phyloP scores from a whole-genome alignment of 2,888 invertebrate species.

The Tenodera sinensis region DNA sequence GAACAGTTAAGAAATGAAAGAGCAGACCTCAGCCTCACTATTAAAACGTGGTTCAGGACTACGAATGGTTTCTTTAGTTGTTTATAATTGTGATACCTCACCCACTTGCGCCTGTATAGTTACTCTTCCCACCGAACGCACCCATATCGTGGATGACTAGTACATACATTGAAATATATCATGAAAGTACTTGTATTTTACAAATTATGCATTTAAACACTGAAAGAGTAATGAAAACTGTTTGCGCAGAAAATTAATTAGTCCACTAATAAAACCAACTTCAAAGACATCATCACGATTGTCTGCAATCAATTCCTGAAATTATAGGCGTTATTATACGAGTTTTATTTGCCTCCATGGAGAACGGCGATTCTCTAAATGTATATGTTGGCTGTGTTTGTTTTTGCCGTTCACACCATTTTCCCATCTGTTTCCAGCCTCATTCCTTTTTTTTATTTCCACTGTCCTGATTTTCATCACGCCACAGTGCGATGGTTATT shows the following conservation, averaged over 20 bases:
- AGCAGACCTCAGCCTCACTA: too few relatives aligned
- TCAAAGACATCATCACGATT: not conserved
- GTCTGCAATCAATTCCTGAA: not conserved
- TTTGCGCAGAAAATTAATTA: not conserved
- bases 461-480: not conserved
- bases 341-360: not conserved
- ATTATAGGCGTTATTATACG: not conserved
- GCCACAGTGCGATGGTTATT: not conserved
- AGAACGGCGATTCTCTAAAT: not conserved
- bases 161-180: not conserved
- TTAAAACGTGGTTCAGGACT: too few relatives aligned
- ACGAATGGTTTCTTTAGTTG: too few relatives aligned
- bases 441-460: not conserved
- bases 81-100: too few relatives aligned
- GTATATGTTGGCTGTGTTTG: not conserved
- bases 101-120: too few relatives aligned
- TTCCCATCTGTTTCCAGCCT: not conserved
- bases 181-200: not conserved
- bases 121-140: too few relatives aligned
- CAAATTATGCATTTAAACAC: not conserved
- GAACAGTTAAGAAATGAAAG: too few relatives aligned
- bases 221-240: not conserved
- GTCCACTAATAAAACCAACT: not conserved
- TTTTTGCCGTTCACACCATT: not conserved
- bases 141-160: too few relatives aligned